Evolutionary conservation across 2,113 vertebrate species (phyloP), one percentile per base, ranked within the genome.

Genomic region (Petromus typicus): DNA sequence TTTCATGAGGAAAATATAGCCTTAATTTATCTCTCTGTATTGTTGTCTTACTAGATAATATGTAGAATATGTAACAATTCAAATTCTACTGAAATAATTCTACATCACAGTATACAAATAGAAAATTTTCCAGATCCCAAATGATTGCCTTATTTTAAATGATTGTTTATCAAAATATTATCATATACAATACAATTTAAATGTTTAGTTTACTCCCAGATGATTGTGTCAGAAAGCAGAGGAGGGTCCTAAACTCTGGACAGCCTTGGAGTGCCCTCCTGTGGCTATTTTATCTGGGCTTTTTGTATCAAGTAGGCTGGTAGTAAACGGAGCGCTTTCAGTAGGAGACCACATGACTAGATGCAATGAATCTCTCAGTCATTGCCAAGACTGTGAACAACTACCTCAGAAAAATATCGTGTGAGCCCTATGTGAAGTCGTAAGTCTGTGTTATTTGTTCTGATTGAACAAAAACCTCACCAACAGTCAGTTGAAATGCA

Each of bases 41-140:
- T 78, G 85, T 82, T 94, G 48, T n/a, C 0, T 45, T 59, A 81
- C 22, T 69, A 61, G 17, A 69, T 81, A 84, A 91, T 71, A 66
- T 4, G 1, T 5, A 66, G 66, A 27, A 73, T 80, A 37, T 51
- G 54, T 16, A 73, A 2, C 34, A 86, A 23, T 48, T 89, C 22
- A 89, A 89, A 56, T 87, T 90, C 76, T 80, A 13, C 23, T 27
- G 30, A 94, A 90, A 61, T 45, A 84, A 75, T 82, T 84, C n/a
- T 23, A 82, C 63, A 66, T 5, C 1, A 61, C 14, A 20, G 30
- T 76, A 57, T 51, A 51, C 34, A 32, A 87, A 37, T 30, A 13
- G 40, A 86, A 48, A 88, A 90, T 45, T 23, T 76, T 69, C 5
- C 16, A 92, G n/a, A 54, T 80, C 17, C 83, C 56, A 82, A 59